phyloP scores from a whole-genome alignment of 2,888 invertebrate species.

The Hymenopus coronatus region DNA sequence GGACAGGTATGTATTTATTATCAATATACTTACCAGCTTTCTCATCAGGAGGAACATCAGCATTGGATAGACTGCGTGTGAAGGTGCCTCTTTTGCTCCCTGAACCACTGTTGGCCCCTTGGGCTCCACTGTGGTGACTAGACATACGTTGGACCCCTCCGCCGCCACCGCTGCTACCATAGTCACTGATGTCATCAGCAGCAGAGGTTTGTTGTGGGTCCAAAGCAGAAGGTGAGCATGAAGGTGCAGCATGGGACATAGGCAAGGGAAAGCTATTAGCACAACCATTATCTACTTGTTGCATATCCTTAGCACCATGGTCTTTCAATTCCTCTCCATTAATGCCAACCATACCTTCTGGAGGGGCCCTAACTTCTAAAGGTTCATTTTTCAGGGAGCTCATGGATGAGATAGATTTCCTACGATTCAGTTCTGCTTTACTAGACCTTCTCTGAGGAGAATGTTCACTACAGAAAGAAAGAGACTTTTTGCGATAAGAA shows the following conservation, averaged over 20 bases:
- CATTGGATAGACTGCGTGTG: slow-evolving; percentile 77
- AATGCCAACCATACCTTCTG: background rate
- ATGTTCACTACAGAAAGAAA: background rate
- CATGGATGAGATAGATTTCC: background rate
- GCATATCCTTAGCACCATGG: background rate
- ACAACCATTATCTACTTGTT: background rate
- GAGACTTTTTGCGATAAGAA: background rate
- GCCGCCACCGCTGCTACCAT: slow-evolving; percentile 50
- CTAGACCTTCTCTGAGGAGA: background rate
- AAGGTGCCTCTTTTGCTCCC: slow-evolving; percentile 51
- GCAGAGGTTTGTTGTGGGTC: background rate
- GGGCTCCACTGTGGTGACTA: slow-evolving; percentile 33
- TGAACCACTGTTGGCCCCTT: slow-evolving; percentile 48
- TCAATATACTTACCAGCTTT: slow-evolving; percentile 63
- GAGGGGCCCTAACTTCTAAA: background rate
- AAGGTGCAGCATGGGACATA: slow-evolving; percentile 7
- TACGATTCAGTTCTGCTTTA: background rate
- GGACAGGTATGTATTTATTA: no score
- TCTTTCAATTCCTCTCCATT: background rate
- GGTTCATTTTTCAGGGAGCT: background rate
- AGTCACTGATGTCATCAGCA: slow-evolving; percentile 19
- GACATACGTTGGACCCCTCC: slow-evolving; percentile 24
- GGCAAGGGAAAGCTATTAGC: slow-evolving; percentile 20
- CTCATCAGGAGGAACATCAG: slow-evolving; percentile 79
- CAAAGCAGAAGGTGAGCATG: background rate